Evolutionary conservation across 2,888 invertebrate species (phyloP).

Genomic region (Podotricha telesiphe): DNA sequence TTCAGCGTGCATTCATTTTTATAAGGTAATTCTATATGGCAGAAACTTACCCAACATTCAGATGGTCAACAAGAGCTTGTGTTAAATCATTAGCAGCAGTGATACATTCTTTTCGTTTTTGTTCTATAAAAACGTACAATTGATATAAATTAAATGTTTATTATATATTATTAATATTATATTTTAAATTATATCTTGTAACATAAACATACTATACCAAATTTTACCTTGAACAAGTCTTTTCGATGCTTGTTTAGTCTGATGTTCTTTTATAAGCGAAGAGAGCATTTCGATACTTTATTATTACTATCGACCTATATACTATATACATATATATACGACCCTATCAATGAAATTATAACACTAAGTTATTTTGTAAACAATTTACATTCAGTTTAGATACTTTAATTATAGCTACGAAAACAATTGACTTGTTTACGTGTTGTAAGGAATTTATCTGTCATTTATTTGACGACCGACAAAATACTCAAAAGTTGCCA

Average conservation of each 20-base stretch:
- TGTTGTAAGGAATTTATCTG: neutral
- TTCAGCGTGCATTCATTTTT: no score
- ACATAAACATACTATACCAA: neutral
- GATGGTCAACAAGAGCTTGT: conserved; percentile 96
- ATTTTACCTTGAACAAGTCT: conserved; percentile 91
- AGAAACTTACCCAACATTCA: conserved; percentile 94
- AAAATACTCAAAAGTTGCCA: neutral
- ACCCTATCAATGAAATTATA: neutral
- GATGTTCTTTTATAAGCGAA: conserved; percentile 94
- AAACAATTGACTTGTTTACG: conserved; percentile 7
- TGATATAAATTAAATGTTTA: neutral
- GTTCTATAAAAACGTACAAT: conserved; percentile 85
- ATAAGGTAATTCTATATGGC: neutral
- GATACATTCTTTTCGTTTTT: conserved; percentile 96
- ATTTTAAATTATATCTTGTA: neutral
- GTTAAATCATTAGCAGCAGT: conserved; percentile 96
- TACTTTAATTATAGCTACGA: no score
- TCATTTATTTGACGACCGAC: neutral
- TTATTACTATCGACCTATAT: neutral
- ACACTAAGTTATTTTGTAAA: neutral
- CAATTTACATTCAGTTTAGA: no score
- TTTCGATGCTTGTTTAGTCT: conserved; percentile 89
- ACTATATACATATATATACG: no score
- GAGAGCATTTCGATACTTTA: conserved; percentile 87
- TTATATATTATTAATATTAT: neutral